Conservation (phyloP, 2,888 invertebrate species). For the Stenchaetothrips biformis region DNA sequence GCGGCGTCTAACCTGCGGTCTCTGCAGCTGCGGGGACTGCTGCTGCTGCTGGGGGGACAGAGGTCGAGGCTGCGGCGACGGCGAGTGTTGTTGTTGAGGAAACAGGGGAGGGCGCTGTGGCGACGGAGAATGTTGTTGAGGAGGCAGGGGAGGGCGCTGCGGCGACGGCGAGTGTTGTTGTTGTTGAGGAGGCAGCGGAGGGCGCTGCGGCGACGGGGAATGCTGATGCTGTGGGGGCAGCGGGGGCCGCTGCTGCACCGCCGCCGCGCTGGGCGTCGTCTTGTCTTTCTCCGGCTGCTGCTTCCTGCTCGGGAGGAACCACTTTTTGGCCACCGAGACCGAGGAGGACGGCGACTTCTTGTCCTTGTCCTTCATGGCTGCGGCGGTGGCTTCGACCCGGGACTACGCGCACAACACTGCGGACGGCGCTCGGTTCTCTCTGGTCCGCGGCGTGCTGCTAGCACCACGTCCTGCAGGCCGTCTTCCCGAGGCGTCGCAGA, state of each 20-base stretch:
- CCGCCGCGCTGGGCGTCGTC: background rate
- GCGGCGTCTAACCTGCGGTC: too few species aligned
- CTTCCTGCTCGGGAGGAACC: conserved; percentile 10
- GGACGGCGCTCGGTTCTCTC: too few species aligned
- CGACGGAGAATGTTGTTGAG: background rate
- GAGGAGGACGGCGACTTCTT: conserved; percentile 9
- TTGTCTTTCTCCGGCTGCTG: background rate
- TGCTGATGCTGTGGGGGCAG: background rate
- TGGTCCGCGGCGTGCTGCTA: too few species aligned
- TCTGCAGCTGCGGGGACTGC: background rate
- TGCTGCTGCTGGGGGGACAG: background rate
- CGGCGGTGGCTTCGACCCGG: background rate
- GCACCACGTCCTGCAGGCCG: too few species aligned
- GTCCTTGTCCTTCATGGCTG: conserved; percentile 9
- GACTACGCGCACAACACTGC: too few species aligned
- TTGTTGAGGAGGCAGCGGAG: background rate
- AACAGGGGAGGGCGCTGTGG: background rate
- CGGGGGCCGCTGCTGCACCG: background rate
- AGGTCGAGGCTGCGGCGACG: background rate
- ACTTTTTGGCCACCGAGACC: conserved; percentile 9
- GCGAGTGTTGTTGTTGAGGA: background rate
- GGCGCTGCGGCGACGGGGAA: background rate
- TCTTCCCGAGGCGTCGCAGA: too few species aligned
- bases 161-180: background rate
- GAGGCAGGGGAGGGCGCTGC: background rate